phyloP scores from a whole-genome alignment of 2,113 vertebrate species.

The Nycticebus coucang region DNA sequence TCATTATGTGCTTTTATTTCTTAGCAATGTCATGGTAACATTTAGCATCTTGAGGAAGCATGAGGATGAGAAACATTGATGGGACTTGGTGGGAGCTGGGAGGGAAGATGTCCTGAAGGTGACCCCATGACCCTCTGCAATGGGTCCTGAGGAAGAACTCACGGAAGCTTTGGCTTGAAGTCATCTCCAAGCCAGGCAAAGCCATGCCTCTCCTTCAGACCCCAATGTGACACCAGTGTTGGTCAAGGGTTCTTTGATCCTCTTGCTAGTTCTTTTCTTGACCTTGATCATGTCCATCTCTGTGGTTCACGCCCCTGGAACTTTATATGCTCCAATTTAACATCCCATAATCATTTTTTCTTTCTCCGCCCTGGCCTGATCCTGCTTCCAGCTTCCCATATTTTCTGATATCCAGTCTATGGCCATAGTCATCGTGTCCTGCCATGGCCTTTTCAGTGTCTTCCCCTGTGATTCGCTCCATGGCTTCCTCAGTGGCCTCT shows the following conservation, averaged over 20 bases:
- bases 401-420: background rate
- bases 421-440: background rate
- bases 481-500: background rate
- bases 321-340: background rate
- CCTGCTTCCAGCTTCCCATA: background rate
- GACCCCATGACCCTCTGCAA: background rate
- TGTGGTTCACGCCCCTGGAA: background rate
- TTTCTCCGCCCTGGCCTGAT: background rate
- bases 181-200: background rate
- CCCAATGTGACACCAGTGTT: background rate
- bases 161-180: background rate
- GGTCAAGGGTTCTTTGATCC: background rate
- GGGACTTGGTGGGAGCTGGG: background rate
- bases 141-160: background rate
- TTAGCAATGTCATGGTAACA: background rate
- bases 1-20: background rate
- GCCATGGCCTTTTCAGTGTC: background rate
- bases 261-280: background rate
- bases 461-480: background rate
- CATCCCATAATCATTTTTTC: background rate
- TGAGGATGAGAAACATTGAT: background rate
- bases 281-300: background rate
- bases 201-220: background rate
- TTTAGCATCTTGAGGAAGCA: background rate
- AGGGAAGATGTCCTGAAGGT: background rate